Evolutionary conservation across 2,113 vertebrate genomes (phyloP), one percentile per base, ranked within the genome.

Genomic region (Stegostoma tigrinum): DNA sequence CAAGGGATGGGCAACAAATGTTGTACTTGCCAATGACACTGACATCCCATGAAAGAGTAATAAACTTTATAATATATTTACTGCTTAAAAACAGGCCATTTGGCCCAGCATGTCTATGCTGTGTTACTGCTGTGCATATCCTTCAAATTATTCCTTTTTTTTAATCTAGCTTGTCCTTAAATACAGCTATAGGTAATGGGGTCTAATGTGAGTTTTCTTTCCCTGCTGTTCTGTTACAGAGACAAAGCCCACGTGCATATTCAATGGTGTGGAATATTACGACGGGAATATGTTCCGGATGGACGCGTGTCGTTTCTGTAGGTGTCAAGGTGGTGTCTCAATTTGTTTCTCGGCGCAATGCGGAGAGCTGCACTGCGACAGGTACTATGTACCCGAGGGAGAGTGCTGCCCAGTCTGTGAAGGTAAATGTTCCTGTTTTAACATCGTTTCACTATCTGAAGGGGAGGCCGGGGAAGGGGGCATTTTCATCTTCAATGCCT

Each of bases 381-480:
- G 98, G 96, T 98, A 98, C 96, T 99, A 99, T 0, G 98, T 98
- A 86, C 98, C 98, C 0, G 98, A 98, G 94, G 98, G 98, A 95
- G 98, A 99, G 96, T 99, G 98, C 97, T 99, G 98, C 96, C 98
- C 98, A 0, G 98, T 99, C 30, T 99, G 98, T 87, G 98, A 99
- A 98, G 98, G 98, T 99, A 97, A 95, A 55, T 72, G 45, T 86
- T 30, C 55, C 23, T 30, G 38, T 21, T 70, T 45, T 83, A 21
- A 19, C 38, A 83, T 42, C 38, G 38, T 42, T 24, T 45, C 17
- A 21, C 10, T 45, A 42, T 42, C 45, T 21, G 42, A 61, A 38
- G 34, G 23, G 61, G 30, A 12, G 8, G 7, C 6, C 5, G 5
- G 24, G 55, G 30, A 14, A 6, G 5, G 6, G 42, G 83, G 83